These are phyloP conservation scores for Crypturellus tataupa DNA, from an alignment of 2,797 vertebrate species.

Conservation along the genomic window DNA sequence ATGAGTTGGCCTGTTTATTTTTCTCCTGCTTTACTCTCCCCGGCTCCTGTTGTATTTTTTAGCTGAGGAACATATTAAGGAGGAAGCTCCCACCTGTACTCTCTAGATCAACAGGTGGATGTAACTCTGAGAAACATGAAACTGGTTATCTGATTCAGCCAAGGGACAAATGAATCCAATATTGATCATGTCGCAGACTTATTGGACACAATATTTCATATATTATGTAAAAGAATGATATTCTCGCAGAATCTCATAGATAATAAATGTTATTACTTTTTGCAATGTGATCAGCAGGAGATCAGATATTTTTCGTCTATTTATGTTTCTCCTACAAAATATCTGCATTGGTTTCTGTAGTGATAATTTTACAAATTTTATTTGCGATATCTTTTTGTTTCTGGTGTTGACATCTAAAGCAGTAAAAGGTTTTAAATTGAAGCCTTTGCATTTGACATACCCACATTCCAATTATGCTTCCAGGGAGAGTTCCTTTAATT, in stretches of 20 bases:
- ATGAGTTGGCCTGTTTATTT: background rate
- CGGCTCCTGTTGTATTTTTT: slow-evolving; percentile 12
- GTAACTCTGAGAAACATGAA: background rate
- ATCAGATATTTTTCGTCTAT: background rate
- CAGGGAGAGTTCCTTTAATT: slow-evolving; percentile 15
- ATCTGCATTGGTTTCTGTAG: background rate
- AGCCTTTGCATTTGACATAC: slow-evolving; percentile 15
- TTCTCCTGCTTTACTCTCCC: background rate
- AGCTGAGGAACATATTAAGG: background rate
- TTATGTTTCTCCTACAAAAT: background rate
- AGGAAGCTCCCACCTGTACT: slow-evolving; percentile 20
- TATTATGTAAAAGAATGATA: background rate
- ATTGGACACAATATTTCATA: background rate
- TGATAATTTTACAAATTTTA: slow-evolving; percentile 6
- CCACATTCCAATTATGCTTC: background rate
- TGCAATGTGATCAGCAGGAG: background rate
- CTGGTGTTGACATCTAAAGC: slow-evolving; percentile 5
- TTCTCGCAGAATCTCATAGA: background rate
- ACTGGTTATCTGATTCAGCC: slow-evolving; percentile 6
- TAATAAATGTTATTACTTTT: background rate
- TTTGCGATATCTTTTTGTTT: slow-evolving; percentile 1
- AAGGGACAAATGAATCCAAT: background rate
- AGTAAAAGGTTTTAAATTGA: slow-evolving; percentile 40
- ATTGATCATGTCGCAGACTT: background rate
- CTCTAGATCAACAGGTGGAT: slow-evolving; percentile 55